Percentiles rank a stretch among this genome's conserved stretches.
These are phyloP conservation scores for Drosophila kanekoi DNA, from an alignment of 2,888 invertebrate species.

Conservation along the genomic window DNA sequence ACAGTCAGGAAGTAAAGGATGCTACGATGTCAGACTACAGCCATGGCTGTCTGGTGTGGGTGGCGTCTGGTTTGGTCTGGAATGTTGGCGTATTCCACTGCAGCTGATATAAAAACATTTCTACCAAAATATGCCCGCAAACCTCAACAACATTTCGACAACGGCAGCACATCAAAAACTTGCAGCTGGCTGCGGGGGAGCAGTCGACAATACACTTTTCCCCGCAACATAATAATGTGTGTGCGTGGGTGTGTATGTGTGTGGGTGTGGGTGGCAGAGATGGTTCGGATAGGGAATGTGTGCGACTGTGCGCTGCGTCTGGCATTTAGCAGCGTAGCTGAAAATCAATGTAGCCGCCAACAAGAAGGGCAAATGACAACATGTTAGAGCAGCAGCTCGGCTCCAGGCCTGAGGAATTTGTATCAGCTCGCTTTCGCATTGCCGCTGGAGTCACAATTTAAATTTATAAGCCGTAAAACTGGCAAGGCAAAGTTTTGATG, in stretches of 20 bases:
- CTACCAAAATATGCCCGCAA: conserved; percentile 75
- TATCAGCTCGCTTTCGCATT: conserved; percentile 27
- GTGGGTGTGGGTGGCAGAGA: conserved; percentile 16
- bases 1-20: conserved; percentile 70
- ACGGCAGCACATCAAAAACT: conserved; percentile 22
- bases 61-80: background rate
- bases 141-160: conserved; percentile 76
- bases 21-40: conserved; percentile 41
- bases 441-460: conserved; percentile 55
- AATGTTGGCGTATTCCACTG: background rate
- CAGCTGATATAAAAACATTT: conserved; percentile 61
- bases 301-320: conserved; percentile 45
- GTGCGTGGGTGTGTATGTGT: conserved; percentile 30
- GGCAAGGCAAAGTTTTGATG: conserved; percentile 52
- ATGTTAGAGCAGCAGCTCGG: conserved; percentile 50
- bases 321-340: conserved; percentile 67
- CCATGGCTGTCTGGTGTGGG: conserved; percentile 24
- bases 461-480: conserved; percentile 73
- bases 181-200: conserved; percentile 13
- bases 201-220: conserved; percentile 45
- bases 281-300: background rate
- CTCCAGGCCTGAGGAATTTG: conserved; percentile 60
- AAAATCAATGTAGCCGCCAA: conserved; percentile 73
- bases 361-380: conserved; percentile 37
- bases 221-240: conserved; percentile 63